A percentile compares a stretch with the other conserved stretches of the same genome.
Conservation (phyloP, 2,797 vertebrate species). For the Enteromius argenteus region DNA sequence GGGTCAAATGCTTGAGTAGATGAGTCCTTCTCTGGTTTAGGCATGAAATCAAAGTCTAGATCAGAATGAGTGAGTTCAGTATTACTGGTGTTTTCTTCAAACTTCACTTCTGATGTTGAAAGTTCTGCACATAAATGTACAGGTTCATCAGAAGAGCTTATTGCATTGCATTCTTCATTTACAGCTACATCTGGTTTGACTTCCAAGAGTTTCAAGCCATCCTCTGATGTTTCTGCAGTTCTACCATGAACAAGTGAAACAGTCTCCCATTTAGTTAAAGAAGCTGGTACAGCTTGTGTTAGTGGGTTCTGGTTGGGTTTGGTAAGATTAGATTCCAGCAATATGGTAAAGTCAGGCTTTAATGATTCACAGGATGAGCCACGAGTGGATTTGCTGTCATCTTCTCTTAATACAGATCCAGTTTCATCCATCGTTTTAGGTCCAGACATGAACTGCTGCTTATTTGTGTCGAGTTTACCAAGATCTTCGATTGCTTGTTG, state of each 20-base stretch:
- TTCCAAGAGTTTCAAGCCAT: conserved; percentile 1
- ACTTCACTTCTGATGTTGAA: not conserved
- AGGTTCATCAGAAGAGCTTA: not conserved
- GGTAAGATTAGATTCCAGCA: conserved; percentile 23
- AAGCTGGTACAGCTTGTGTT: not conserved
- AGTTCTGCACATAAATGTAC: conserved; percentile 1
- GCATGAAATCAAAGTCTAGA: not conserved
- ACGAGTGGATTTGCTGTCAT: not conserved
- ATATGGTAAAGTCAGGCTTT: conserved; percentile 21
- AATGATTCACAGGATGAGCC: not conserved
- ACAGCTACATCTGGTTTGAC: not conserved
- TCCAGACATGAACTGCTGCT: not conserved
- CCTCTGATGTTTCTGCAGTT: conserved; percentile 6
- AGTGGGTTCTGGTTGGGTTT: not conserved
- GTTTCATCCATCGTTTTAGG: not conserved
- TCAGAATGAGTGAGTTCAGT: not conserved
- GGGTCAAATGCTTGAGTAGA: not conserved
- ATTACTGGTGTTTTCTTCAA: not conserved
- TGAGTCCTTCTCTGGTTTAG: not conserved
- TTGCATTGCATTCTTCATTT: not conserved
- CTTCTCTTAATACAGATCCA: not conserved
- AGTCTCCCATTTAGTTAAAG: not conserved
- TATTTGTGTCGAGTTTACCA: not conserved
- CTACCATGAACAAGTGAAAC: not conserved
- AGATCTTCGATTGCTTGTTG: not conserved